A percentile compares a stretch with the other conserved stretches of the same genome.
phyloP scores from a whole-genome alignment of 2,888 invertebrate species.

The Globia sparganii region DNA sequence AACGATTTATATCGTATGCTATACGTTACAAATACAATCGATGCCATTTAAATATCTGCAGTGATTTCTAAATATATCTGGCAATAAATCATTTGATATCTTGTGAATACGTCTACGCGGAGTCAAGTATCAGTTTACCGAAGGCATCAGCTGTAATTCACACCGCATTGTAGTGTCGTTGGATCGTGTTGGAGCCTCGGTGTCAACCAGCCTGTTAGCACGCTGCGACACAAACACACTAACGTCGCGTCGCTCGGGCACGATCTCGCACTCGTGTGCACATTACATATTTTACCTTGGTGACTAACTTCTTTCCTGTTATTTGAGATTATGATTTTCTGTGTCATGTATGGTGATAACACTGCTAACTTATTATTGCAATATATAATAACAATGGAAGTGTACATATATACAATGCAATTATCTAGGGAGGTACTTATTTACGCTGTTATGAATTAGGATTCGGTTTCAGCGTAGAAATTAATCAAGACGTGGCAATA shows the following conservation, averaged over 20 bases:
- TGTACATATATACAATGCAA: conserved; percentile 19
- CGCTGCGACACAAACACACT: conserved; percentile 83
- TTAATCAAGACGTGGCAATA: background rate
- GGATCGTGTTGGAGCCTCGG: conserved; percentile 73
- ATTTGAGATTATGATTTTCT: conserved; percentile 63
- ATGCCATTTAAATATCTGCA: conserved; percentile 61
- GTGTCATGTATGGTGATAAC: conserved; percentile 54
- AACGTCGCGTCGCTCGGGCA: conserved; percentile 72
- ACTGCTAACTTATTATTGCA: conserved; percentile 28
- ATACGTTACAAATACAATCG: conserved; percentile 38
- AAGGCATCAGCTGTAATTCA: conserved; percentile 82
- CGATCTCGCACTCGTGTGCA: conserved; percentile 74
- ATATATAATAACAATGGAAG: conserved; percentile 18
- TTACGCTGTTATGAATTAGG: background rate
- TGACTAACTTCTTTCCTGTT: conserved; percentile 55
- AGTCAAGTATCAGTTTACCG: conserved; percentile 82
- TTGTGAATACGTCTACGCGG: conserved; percentile 74
- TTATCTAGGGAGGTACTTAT: background rate
- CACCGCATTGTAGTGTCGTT: conserved; percentile 78
- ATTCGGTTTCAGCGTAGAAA: background rate
- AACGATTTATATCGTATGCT: conserved; percentile 13
- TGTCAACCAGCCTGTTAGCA: conserved; percentile 77
- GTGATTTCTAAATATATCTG: conserved; percentile 69
- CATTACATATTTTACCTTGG: conserved; percentile 66
- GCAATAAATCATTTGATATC: conserved; percentile 85